Conservation (phyloP, 1,140 invertebrate genomes). For the Cydia splendana region DNA sequence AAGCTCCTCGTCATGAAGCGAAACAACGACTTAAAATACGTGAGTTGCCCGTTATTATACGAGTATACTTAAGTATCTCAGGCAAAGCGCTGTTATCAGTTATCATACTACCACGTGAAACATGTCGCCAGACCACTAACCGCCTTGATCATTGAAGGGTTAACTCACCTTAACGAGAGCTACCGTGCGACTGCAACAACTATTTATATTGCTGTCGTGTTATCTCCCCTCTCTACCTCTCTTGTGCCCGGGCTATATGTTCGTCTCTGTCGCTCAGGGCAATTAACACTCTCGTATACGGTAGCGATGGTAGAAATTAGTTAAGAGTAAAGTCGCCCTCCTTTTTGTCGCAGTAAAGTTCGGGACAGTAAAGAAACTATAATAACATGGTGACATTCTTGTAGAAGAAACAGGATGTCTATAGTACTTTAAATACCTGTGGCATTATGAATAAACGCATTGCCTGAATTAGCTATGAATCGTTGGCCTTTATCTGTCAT, state of each 20-base stretch:
- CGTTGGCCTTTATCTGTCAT: too few species aligned
- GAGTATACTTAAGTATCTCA: too few species aligned
- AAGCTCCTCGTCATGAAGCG: too few species aligned
- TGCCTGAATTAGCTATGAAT: too few species aligned
- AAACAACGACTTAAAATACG: too few species aligned
- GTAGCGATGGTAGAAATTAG: constrained; percentile 74
- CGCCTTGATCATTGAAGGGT: constrained; percentile 44
- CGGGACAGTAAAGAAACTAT: not conserved
- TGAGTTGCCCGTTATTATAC: too few species aligned
- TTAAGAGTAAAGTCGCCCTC: constrained; percentile 55
- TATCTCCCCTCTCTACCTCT: constrained; percentile 43
- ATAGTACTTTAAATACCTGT: too few species aligned
- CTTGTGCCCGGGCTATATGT: constrained; percentile 33
- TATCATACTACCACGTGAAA: not conserved
- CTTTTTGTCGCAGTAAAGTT: constrained; percentile 39
- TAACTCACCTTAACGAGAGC: constrained; percentile 62
- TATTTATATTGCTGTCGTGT: constrained; percentile 63
- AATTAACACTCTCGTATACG: constrained; percentile 71
- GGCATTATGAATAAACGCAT: too few species aligned
- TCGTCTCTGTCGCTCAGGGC: constrained; percentile 51
- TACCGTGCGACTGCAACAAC: constrained; percentile 59
- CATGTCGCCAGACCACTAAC: not conserved
- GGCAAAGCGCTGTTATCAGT: too few species aligned
- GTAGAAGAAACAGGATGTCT: too few species aligned
- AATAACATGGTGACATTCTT: too few species aligned